These are phyloP conservation scores for Apamea epomidion DNA, from an alignment of 2,888 invertebrate genomes.

Conservation along the genomic window DNA sequence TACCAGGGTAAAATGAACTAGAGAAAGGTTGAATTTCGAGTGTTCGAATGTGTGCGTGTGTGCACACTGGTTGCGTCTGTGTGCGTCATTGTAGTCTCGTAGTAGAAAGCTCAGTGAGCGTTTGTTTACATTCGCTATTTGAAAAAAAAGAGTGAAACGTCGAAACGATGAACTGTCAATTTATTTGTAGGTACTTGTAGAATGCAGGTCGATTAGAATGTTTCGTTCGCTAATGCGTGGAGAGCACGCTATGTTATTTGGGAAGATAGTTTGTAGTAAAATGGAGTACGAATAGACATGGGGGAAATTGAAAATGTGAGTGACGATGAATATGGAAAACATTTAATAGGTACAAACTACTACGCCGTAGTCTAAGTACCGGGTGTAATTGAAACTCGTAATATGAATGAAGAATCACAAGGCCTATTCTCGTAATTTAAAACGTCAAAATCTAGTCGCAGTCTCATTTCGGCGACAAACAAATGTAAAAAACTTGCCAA, in stretches of 20 bases:
- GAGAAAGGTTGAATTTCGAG: conserved; percentile 83
- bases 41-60: conserved; percentile 63
- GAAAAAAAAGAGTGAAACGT: conserved; percentile 75
- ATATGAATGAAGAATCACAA: no score
- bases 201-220: conserved; percentile 67
- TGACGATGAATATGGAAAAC: background rate
- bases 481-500: no score
- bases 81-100: conserved; percentile 66
- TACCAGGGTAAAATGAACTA: conserved; percentile 86
- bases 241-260: conserved; percentile 31
- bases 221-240: conserved; percentile 42
- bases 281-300: background rate
- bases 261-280: background rate
- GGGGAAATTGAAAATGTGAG: background rate
- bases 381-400: background rate
- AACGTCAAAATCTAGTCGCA: no score
- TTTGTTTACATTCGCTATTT: conserved; percentile 78
- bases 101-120: conserved; percentile 79
- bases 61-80: conserved; percentile 74
- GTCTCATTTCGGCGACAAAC: no score
- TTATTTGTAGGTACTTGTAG: conserved; percentile 64
- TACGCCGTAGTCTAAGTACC: background rate
- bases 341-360: background rate
- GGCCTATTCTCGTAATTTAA: no score
- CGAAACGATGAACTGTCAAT: conserved; percentile 74